Evolutionary conservation across 2,113 vertebrate genomes (phyloP).

Genomic region (Crypturellus undulatus): DNA sequence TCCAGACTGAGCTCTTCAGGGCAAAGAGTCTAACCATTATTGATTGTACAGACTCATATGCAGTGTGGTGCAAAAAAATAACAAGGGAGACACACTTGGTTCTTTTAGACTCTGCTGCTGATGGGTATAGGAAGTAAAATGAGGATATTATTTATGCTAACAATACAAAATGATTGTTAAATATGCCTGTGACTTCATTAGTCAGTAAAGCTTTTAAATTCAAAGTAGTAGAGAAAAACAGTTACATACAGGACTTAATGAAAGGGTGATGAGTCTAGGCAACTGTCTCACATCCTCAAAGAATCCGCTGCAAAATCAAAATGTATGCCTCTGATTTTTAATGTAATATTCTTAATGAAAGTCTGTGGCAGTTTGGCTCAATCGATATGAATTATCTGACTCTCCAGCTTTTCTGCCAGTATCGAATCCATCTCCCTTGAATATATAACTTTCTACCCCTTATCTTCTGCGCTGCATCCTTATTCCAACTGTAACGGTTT

Average conservation of each 20-base stretch:
- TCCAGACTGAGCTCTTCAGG: constrained; percentile 19
- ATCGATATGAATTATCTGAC: constrained; percentile 39
- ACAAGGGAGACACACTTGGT: constrained; percentile 10
- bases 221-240: constrained; percentile 53
- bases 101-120: constrained; percentile 39
- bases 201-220: constrained; percentile 62
- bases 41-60: background rate
- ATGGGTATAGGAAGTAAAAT: constrained; percentile 61
- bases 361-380: constrained; percentile 26
- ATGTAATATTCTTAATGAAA: constrained; percentile 36
- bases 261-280: constrained; percentile 42
- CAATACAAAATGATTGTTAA: constrained; percentile 44
- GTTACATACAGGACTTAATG: constrained; percentile 52
- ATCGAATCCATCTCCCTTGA: background rate
- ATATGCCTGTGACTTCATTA: constrained; percentile 50
- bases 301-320: constrained; percentile 59
- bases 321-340: constrained; percentile 40
- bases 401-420: constrained; percentile 25
- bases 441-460: background rate
- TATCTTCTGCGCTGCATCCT: background rate
- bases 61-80: constrained; percentile 4
- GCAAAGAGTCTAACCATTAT: constrained; percentile 33
- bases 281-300: constrained; percentile 40
- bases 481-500: background rate
- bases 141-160: constrained; percentile 60